Evolutionary conservation across 2,888 invertebrate genomes (phyloP).

Genomic region (Ischnus inquisitorius): DNA sequence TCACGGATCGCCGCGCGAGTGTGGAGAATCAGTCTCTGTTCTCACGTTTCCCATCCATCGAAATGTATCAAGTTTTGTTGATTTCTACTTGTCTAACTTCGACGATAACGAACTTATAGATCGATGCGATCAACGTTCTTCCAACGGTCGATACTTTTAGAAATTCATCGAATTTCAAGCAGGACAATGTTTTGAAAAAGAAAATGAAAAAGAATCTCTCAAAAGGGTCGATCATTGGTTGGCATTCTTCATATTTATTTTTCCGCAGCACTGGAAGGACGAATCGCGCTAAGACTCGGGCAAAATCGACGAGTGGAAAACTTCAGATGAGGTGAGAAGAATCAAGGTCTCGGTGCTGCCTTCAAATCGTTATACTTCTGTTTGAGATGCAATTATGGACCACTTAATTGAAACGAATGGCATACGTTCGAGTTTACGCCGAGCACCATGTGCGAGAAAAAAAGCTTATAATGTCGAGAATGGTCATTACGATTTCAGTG

Average conservation of each 20-base stretch:
- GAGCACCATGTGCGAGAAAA: neutral
- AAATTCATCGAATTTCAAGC: too few relatives aligned
- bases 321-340: neutral
- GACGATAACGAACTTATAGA: neutral
- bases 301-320: neutral
- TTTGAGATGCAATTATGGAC: neutral
- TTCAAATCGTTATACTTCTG: neutral
- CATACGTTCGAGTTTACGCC: neutral
- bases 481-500: slow-evolving; percentile 40
- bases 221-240: too few relatives aligned
- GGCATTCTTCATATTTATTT: too few relatives aligned
- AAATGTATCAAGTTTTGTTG: neutral
- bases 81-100: neutral
- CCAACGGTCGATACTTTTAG: too few relatives aligned
- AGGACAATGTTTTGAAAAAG: too few relatives aligned
- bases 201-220: too few relatives aligned
- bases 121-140: neutral
- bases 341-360: neutral
- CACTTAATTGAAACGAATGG: neutral
- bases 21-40: neutral
- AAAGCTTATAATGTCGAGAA: slow-evolving; percentile 36
- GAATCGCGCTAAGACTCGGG: neutral
- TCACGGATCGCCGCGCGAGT: neutral
- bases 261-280: neutral
- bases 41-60: neutral